A percentile compares a stretch with the other conserved stretches of the same genome.
Evolutionary conservation across 2,888 invertebrate genomes (phyloP).

Genomic region (Eilema depressum): DNA sequence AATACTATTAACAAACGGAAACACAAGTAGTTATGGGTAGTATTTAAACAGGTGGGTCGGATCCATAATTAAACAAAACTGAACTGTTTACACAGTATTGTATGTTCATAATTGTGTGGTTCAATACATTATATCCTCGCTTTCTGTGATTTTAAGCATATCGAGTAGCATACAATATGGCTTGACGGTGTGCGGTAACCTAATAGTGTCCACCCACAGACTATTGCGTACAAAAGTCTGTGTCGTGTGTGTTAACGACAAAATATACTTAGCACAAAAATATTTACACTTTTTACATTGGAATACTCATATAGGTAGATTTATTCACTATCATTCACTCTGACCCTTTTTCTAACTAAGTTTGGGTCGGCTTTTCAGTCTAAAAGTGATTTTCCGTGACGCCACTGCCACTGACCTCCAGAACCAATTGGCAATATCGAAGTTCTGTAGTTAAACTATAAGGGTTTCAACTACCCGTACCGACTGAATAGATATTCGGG

Average conservation of each 20-base stretch:
- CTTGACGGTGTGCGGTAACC: background rate
- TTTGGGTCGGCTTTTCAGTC: too few relatives aligned
- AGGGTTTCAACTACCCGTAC: too few relatives aligned
- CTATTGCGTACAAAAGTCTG: background rate
- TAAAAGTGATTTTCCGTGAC: too few relatives aligned
- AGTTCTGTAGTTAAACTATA: too few relatives aligned
- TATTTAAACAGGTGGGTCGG: constrained; percentile 13
- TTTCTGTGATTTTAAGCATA: constrained; percentile 2
- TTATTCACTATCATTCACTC: too few relatives aligned
- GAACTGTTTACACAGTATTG: background rate
- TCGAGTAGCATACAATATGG: background rate
- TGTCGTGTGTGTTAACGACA: background rate
- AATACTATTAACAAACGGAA: constrained; percentile 3
- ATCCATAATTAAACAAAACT: constrained; percentile 27
- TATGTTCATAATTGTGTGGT: background rate
- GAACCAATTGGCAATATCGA: too few relatives aligned
- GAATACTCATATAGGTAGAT: too few relatives aligned
- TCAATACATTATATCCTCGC: background rate
- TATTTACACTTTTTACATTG: background rate
- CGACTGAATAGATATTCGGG: too few relatives aligned
- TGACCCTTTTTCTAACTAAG: too few relatives aligned
- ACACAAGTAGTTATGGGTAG: background rate
- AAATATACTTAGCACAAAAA: background rate
- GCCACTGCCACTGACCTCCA: too few relatives aligned
- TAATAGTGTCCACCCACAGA: background rate